Evolutionary conservation across 1,140 invertebrate genomes (phyloP).

Genomic region (Contarinia nasturtii): DNA sequence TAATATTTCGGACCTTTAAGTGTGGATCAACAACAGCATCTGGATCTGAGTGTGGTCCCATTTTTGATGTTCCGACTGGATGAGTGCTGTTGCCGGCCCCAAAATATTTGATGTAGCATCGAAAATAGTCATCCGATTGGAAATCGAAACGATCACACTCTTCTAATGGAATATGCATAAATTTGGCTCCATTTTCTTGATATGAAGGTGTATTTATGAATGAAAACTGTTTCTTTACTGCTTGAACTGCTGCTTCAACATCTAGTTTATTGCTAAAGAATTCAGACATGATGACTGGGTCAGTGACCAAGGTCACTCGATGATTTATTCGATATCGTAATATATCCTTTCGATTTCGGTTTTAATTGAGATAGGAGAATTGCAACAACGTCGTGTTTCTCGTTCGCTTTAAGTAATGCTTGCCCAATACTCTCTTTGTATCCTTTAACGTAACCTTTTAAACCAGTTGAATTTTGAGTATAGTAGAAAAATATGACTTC

Average conservation of each 20-base stretch:
- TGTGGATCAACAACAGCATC: conserved; percentile 65
- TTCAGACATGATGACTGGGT: conserved; percentile 47
- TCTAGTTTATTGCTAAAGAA: conserved; percentile 39
- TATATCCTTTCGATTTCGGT: too few species aligned
- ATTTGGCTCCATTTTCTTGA: conserved; percentile 26
- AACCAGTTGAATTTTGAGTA: too few species aligned
- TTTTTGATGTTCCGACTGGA: conserved; percentile 66
- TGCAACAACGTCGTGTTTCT: too few species aligned
- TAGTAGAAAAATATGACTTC: too few species aligned
- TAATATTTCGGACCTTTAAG: conserved; percentile 50
- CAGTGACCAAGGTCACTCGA: too few species aligned
- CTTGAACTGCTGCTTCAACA: conserved; percentile 47
- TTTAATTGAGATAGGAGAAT: too few species aligned
- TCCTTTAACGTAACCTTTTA: too few species aligned
- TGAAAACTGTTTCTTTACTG: conserved; percentile 26
- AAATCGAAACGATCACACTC: conserved; percentile 34
- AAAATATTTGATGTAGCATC: conserved; percentile 55
- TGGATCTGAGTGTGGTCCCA: conserved; percentile 56
- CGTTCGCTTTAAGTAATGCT: too few species aligned
- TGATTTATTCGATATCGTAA: too few species aligned
- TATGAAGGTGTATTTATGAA: conserved; percentile 30
- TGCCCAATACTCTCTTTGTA: too few species aligned
- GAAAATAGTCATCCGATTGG: conserved; percentile 67
- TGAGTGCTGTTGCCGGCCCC: conserved; percentile 66
- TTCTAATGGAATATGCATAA: conserved; percentile 24